Conservation (phyloP, 2,113 vertebrate genomes). For the Alligator sinensis region DNA sequence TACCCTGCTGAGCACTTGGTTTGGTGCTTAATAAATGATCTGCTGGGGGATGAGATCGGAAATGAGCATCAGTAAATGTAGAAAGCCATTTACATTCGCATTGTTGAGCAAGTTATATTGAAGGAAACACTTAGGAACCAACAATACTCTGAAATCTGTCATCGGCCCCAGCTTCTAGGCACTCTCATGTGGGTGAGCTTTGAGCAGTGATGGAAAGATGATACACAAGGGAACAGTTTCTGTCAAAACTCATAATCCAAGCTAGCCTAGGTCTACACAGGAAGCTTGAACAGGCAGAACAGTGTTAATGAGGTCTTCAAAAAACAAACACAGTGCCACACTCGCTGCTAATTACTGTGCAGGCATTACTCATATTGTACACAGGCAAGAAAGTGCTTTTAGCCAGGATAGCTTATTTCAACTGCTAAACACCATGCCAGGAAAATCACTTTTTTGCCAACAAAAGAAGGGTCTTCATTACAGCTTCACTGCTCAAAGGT, state of each 20-base stretch:
- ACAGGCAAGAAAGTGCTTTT: neutral
- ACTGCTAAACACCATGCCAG: neutral
- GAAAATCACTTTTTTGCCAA: neutral
- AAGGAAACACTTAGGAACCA: neutral
- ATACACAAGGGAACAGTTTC: neutral
- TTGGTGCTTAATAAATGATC: neutral
- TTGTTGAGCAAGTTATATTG: neutral
- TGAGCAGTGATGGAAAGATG: neutral
- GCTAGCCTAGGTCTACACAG: neutral
- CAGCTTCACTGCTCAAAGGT: rapidly evolving
- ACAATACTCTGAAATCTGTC: rapidly evolving
- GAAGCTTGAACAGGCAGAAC: neutral
- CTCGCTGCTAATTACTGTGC: too few species aligned
- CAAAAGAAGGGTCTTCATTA: neutral
- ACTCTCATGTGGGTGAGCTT: rapidly evolving
- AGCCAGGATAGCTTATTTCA: neutral
- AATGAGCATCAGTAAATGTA: neutral
- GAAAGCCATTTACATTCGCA: neutral
- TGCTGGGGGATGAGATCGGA: neutral
- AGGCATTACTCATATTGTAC: neutral
- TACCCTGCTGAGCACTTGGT: neutral
- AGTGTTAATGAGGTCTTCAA: neutral
- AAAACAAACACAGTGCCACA: too few species aligned
- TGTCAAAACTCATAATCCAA: neutral
- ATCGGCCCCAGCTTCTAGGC: neutral